These are phyloP conservation scores for Lepidochitona cinerea DNA, from an alignment of 2,888 invertebrate genomes.

Conservation along the genomic window DNA sequence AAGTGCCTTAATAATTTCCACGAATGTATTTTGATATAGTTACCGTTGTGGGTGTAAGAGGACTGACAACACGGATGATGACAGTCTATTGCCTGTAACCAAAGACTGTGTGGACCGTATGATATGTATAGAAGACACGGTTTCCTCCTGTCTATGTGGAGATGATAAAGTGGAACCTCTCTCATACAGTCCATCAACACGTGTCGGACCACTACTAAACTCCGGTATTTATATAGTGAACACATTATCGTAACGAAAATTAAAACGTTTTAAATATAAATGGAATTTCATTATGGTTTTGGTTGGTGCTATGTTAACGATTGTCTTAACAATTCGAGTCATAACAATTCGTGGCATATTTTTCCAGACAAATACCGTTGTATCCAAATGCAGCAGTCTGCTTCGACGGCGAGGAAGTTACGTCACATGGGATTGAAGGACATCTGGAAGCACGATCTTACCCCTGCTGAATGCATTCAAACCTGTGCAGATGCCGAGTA, in stretches of 20 bases:
- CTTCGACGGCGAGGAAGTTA: not conserved
- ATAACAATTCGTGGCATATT: not conserved
- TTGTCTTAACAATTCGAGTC: too few relatives aligned
- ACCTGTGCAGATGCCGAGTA: not conserved
- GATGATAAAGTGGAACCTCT: not conserved
- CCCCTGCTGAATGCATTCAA: not conserved
- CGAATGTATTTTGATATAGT: not conserved
- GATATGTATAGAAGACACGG: not conserved
- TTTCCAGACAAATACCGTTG: not conserved
- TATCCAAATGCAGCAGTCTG: not conserved
- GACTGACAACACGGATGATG: not conserved
- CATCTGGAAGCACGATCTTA: not conserved
- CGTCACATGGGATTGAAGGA: not conserved
- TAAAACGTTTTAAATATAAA: too few relatives aligned
- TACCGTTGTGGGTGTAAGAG: not conserved
- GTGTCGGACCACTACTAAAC: not conserved
- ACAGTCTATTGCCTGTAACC: not conserved
- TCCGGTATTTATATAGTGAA: too few relatives aligned
- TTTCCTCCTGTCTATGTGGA: not conserved
- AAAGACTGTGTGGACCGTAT: not conserved
- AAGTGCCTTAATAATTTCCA: too few relatives aligned
- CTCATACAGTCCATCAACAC: not conserved
- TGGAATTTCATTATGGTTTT: too few relatives aligned
- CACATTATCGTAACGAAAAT: too few relatives aligned
- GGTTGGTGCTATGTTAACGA: too few relatives aligned